Evolutionary conservation across 1,140 invertebrate species (phyloP).

Genomic region (Drosophila nigrodunni): DNA sequence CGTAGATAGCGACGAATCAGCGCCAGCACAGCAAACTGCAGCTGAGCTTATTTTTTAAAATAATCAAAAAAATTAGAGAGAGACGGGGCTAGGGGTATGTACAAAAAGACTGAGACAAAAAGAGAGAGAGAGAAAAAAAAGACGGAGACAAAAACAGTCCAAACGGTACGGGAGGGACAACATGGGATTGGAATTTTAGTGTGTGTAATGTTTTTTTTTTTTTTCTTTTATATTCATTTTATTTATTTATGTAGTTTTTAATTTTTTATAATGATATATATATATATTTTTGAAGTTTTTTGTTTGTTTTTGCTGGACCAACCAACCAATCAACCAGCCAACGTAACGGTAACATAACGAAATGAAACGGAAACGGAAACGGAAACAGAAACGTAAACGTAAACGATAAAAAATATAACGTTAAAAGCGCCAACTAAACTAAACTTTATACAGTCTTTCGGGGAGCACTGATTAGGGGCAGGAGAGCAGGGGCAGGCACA

Average conservation of each 20-base stretch:
- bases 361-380: constrained; percentile 39
- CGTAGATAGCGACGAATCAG: constrained; percentile 39
- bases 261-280: constrained; percentile 21
- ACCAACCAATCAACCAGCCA: constrained; percentile 64
- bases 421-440: constrained; percentile 50
- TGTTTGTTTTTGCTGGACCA: constrained; percentile 46
- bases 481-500: constrained; percentile 40
- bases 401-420: constrained; percentile 8
- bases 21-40: constrained; percentile 50
- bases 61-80: constrained; percentile 4
- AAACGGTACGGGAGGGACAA: constrained; percentile 71
- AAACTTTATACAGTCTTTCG: constrained; percentile 47
- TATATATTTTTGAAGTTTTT: constrained; percentile 1
- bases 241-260: constrained; percentile 30
- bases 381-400: constrained; percentile 3
- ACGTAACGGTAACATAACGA: constrained; percentile 48
- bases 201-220: constrained; percentile 37
- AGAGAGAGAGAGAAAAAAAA: constrained; percentile 38
- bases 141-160: constrained; percentile 36
- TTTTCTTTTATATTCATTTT: constrained; percentile 20
- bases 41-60: constrained; percentile 24
- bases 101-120: constrained; percentile 46
- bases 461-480: constrained; percentile 18
- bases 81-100: constrained; percentile 31
- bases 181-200: constrained; percentile 57